A percentile compares a stretch with the other conserved stretches of the same genome.
These are phyloP conservation scores for Caiman crocodilus DNA, from an alignment of 2,797 vertebrate genomes.

Conservation along the genomic window DNA sequence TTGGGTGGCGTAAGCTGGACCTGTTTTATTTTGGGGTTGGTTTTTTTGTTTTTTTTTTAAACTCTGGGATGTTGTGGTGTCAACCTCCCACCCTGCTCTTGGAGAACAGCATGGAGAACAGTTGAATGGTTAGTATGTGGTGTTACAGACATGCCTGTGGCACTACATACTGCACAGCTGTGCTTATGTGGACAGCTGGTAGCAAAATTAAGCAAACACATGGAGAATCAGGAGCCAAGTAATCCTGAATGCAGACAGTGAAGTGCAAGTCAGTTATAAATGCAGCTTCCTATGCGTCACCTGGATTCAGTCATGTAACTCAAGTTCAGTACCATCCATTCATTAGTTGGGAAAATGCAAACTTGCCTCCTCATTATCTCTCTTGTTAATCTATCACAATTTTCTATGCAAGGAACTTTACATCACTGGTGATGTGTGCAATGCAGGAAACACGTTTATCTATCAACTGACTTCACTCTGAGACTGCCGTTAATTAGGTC, in stretches of 20 bases:
- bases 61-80: too few species aligned
- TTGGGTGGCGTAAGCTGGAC: too few species aligned
- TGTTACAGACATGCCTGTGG: too few species aligned
- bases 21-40: too few species aligned
- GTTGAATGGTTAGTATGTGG: too few species aligned
- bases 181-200: too few species aligned
- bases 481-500: background rate
- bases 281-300: background rate
- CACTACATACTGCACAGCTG: too few species aligned
- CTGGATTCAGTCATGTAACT: background rate
- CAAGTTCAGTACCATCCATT: background rate
- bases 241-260: background rate
- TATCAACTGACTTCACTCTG: background rate
- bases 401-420: conserved; percentile 3
- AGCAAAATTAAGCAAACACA: background rate
- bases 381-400: background rate
- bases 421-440: background rate
- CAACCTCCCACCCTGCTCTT: too few species aligned
- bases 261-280: background rate
- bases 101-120: too few species aligned
- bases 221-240: background rate
- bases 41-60: too few species aligned
- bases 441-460: background rate
- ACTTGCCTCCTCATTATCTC: background rate
- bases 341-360: background rate